A percentile compares a stretch with the other conserved stretches of the same genome.
Evolutionary conservation across 2,888 invertebrate species (phyloP).

Genomic region (Bellardia pandia): DNA sequence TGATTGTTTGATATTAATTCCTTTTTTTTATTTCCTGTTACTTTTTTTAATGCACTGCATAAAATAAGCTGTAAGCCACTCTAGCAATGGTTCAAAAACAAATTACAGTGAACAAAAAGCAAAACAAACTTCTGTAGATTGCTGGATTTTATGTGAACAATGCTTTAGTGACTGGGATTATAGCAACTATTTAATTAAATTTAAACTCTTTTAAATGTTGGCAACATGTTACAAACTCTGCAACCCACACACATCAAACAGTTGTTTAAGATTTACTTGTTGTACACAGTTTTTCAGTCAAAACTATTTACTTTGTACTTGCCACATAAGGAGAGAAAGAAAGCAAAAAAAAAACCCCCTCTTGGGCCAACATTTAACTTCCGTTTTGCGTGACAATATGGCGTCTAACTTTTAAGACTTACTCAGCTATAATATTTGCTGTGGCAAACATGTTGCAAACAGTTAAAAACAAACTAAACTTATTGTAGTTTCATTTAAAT

Average conservation of each 20-base stretch:
- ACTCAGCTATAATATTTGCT: neutral
- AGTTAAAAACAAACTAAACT: slow-evolving; percentile 2
- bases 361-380: slow-evolving; percentile 51
- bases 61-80: too few species aligned
- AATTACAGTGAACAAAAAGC: too few species aligned
- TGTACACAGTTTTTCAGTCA: neutral
- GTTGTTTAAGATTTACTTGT: slow-evolving; percentile 19
- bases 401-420: slow-evolving; percentile 37
- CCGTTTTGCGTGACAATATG: slow-evolving; percentile 64
- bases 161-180: too few species aligned
- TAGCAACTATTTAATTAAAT: too few species aligned
- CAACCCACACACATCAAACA: slow-evolving; percentile 7
- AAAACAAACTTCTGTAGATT: too few species aligned
- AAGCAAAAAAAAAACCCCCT: slow-evolving; percentile 35
- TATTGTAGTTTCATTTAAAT: slow-evolving; percentile 16
- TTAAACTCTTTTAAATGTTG: neutral
- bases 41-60: too few species aligned
- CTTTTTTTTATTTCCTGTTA: too few species aligned
- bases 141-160: too few species aligned
- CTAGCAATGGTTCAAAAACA: too few species aligned
- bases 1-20: too few species aligned
- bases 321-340: neutral
- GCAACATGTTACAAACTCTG: neutral
- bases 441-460: slow-evolving; percentile 34
- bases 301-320: slow-evolving; percentile 24